Conservation (phyloP, 2,888 invertebrate species). For the Drosophila nr. medialis region DNA sequence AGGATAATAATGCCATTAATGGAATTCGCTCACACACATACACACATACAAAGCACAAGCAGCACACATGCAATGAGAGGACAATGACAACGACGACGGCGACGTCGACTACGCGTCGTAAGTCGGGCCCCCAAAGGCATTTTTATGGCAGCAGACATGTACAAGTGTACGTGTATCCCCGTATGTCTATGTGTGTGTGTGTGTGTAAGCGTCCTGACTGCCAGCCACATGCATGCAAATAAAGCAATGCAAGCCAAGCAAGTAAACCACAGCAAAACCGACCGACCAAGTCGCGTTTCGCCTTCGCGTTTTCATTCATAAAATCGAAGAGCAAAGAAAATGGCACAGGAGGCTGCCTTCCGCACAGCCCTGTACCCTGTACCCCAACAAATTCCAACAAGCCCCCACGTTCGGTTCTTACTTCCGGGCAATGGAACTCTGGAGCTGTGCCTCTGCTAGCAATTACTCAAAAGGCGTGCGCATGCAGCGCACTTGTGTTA, state of each 20-base stretch:
- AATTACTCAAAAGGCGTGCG: constrained; percentile 79
- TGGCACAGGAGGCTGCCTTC: constrained; percentile 57
- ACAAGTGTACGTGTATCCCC: constrained; percentile 20
- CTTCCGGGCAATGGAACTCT: not conserved
- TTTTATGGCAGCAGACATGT: constrained; percentile 66
- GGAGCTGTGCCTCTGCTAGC: constrained; percentile 56
- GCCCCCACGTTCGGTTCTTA: not conserved
- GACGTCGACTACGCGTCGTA: constrained; percentile 41
- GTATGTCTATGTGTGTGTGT: constrained; percentile 16
- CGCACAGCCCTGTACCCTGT: not conserved
- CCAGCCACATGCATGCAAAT: constrained; percentile 67
- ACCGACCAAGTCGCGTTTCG: constrained; percentile 71
- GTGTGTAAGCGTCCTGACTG: constrained; percentile 42
- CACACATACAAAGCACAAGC: constrained; percentile 7
- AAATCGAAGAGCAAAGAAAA: constrained; percentile 80
- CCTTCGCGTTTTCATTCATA: constrained; percentile 77
- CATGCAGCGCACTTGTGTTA: constrained; percentile 73
- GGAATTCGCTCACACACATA: constrained; percentile 32
- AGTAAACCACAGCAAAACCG: constrained; percentile 53
- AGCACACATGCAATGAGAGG: constrained; percentile 31
- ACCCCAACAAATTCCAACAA: not conserved
- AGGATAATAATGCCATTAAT: constrained; percentile 76
- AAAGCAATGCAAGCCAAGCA: constrained; percentile 60
- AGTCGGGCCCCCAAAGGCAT: constrained; percentile 68
- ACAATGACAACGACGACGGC: constrained; percentile 36